phyloP scores from a whole-genome alignment of 1,140 invertebrate species.

The Idris sp. region DNA sequence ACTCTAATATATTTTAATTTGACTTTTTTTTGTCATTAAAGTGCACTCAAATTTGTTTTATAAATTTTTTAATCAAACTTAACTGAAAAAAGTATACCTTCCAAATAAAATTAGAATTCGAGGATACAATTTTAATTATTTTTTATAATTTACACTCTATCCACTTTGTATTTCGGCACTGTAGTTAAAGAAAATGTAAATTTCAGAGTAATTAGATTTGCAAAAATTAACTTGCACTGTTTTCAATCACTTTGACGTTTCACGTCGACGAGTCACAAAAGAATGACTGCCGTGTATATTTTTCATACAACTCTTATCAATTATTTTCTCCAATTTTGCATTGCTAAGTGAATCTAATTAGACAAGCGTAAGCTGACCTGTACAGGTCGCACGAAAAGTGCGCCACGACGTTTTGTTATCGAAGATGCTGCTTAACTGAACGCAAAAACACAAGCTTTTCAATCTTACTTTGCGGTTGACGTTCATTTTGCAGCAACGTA shows the following conservation, averaged over 20 bases:
- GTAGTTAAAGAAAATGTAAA: too few relatives aligned
- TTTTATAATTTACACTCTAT: too few relatives aligned
- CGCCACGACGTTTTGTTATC: conserved; percentile 58
- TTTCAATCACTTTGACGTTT: background rate
- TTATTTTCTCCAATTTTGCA: conserved; percentile 55
- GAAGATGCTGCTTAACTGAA: conserved; percentile 49
- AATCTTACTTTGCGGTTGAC: conserved; percentile 31
- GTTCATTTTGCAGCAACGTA: conserved; percentile 44
- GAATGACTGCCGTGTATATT: conserved; percentile 41
- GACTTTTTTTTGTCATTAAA: too few relatives aligned
- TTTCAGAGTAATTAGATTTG: too few relatives aligned
- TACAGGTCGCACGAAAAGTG: conserved; percentile 58
- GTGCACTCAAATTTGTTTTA: too few relatives aligned
- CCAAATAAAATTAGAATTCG: too few relatives aligned
- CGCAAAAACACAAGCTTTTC: conserved; percentile 44
- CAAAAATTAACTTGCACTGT: too few relatives aligned
- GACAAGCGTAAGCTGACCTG: conserved; percentile 59
- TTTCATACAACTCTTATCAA: conserved; percentile 51
- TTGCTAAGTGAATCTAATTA: conserved; percentile 59
- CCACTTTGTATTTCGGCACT: too few relatives aligned
- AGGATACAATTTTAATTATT: too few relatives aligned
- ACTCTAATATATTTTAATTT: too few relatives aligned
- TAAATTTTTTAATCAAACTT: too few relatives aligned
- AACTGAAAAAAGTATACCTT: too few relatives aligned
- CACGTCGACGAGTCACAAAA: conserved; percentile 14